A percentile compares a stretch with the other conserved stretches of the same genome.
Conservation (phyloP, 2,113 vertebrate genomes). For the Hippocampus comes region DNA sequence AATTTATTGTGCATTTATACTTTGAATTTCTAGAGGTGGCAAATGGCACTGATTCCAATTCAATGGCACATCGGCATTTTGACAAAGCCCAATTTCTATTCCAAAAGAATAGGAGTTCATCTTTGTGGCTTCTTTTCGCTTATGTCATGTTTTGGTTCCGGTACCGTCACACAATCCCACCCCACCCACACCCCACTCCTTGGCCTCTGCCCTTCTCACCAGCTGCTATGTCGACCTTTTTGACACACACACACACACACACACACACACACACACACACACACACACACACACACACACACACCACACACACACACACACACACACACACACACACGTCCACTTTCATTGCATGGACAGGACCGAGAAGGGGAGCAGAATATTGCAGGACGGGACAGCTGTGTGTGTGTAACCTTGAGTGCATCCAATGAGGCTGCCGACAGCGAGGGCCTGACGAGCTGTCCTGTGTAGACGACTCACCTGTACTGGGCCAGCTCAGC, state of each 20-base stretch:
- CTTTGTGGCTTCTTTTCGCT: not conserved
- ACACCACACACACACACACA: slow-evolving; percentile 24
- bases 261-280: slow-evolving; percentile 10
- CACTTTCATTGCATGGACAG: slow-evolving; percentile 28
- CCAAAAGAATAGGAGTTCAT: no score
- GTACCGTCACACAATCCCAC: not conserved
- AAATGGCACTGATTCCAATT: no score
- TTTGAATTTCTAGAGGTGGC: no score
- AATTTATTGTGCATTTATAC: no score
- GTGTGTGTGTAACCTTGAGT: slow-evolving; percentile 46
- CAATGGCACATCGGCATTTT: no score
- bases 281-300: slow-evolving; percentile 25
- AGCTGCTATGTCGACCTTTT: slow-evolving; percentile 38
- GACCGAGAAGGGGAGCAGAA: not conserved
- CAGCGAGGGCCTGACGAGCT: slow-evolving; percentile 27
- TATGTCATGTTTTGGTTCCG: not conserved
- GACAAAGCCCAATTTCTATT: no score
- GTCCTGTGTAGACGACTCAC: slow-evolving; percentile 45
- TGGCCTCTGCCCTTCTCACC: slow-evolving; percentile 14
- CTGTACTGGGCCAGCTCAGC: slow-evolving; percentile 40
- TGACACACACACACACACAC: slow-evolving; percentile 17
- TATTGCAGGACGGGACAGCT: slow-evolving; percentile 54
- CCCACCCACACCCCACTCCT: not conserved
- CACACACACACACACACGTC: slow-evolving; percentile 20
- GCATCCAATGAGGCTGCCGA: slow-evolving; percentile 19